Percentiles rank a stretch among this genome's conserved stretches.
Evolutionary conservation across 2,113 vertebrate species (phyloP).

Genomic region (Tonatia bakeri): DNA sequence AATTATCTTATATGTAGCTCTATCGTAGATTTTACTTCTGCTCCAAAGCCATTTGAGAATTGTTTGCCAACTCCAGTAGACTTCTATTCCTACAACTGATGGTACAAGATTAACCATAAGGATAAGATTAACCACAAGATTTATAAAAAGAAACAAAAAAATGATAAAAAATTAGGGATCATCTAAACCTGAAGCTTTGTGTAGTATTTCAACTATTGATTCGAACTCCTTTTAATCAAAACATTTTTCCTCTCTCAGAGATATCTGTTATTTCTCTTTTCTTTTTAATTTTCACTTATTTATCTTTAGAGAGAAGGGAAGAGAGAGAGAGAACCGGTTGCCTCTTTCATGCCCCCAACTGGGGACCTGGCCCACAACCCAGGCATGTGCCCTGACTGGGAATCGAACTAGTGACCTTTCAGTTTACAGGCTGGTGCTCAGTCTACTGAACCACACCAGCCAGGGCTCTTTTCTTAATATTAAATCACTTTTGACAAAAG

Average conservation of each 20-base stretch:
- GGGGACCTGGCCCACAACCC: too few relatives aligned
- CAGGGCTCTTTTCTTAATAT: background rate
- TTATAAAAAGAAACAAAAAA: background rate
- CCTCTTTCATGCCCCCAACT: too few relatives aligned
- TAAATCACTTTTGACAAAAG: conserved; percentile 29
- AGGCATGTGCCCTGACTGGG: too few relatives aligned
- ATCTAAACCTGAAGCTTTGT: background rate
- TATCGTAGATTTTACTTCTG: background rate
- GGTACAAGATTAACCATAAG: background rate
- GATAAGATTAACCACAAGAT: background rate
- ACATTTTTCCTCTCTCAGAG: background rate
- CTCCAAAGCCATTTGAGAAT: background rate
- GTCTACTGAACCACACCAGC: too few relatives aligned
- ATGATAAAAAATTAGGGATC: background rate
- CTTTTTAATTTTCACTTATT: background rate
- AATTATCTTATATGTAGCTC: background rate
- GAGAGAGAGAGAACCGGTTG: too few relatives aligned
- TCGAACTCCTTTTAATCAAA: conserved; percentile 6
- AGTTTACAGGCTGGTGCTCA: too few relatives aligned
- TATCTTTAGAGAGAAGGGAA: too few relatives aligned
- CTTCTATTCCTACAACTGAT: background rate
- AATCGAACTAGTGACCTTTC: too few relatives aligned
- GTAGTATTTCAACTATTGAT: background rate
- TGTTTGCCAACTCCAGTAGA: background rate
- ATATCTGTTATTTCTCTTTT: background rate